These are phyloP conservation scores for Sterna hirundo DNA, from an alignment of 2,113 vertebrate species.

Conservation along the genomic window DNA sequence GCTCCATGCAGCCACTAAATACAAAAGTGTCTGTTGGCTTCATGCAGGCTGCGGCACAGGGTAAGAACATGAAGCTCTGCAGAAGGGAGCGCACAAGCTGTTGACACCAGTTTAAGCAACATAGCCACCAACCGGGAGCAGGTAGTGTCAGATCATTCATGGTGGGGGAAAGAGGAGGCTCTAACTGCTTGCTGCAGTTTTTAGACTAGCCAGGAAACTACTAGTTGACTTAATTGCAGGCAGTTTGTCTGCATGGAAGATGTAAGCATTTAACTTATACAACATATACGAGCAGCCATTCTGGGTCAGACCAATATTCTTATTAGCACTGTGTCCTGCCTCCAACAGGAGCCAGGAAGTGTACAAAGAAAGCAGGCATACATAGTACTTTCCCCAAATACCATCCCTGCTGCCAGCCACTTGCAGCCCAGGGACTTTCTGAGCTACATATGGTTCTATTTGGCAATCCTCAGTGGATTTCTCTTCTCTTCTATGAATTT, in stretches of 20 bases:
- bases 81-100: background rate
- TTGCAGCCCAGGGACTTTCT: background rate
- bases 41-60: background rate
- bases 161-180: background rate
- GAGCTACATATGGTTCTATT: background rate
- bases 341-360: background rate
- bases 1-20: background rate
- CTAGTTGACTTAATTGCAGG: slow-evolving; percentile 1
- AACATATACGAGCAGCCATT: background rate
- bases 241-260: slow-evolving; percentile 11
- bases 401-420: background rate
- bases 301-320: background rate
- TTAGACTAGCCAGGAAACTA: slow-evolving; percentile 7
- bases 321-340: background rate
- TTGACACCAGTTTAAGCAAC: background rate
- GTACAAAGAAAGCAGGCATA: background rate
- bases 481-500: background rate
- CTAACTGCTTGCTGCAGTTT: background rate
- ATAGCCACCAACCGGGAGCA: background rate
- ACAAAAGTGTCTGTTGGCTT: background rate
- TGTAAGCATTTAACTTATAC: background rate
- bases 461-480: background rate
- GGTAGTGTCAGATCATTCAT: background rate
- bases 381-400: background rate
- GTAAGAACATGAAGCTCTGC: background rate